These are phyloP conservation scores for Tricholauxania praeusta DNA, from an alignment of 2,888 invertebrate species.

Conservation along the genomic window DNA sequence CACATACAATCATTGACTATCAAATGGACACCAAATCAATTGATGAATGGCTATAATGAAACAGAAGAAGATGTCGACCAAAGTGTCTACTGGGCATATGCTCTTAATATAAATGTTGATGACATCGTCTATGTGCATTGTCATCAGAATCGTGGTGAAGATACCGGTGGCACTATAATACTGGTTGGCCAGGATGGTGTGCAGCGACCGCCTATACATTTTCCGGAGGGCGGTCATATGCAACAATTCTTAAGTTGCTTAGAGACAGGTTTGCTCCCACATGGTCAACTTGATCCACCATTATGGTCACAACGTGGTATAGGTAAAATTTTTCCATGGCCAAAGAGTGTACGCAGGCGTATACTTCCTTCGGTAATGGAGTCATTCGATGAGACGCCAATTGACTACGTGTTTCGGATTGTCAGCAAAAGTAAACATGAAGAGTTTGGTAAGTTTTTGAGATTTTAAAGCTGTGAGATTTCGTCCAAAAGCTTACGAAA, in stretches of 20 bases:
- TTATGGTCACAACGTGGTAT: constrained; percentile 92
- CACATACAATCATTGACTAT: constrained; percentile 83
- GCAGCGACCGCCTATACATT: constrained; percentile 93
- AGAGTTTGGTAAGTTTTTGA: constrained; percentile 73
- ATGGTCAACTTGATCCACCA: constrained; percentile 93
- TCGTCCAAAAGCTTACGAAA: neutral
- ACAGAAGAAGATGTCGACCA: constrained; percentile 77
- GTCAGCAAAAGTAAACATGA: constrained; percentile 82
- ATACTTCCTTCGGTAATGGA: constrained; percentile 77
- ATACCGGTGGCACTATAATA: constrained; percentile 87
- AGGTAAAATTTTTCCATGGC: constrained; percentile 73
- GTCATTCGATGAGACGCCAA: constrained; percentile 71
- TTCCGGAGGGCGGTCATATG: constrained; percentile 90
- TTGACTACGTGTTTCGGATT: constrained; percentile 91
- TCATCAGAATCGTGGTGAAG: constrained; percentile 83
- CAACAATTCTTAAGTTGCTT: constrained; percentile 91
- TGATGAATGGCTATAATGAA: constrained; percentile 90
- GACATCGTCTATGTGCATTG: constrained; percentile 97
- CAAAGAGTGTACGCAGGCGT: constrained; percentile 73
- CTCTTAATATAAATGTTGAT: constrained; percentile 88
- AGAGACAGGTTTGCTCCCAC: constrained; percentile 86
- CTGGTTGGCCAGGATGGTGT: constrained; percentile 94
- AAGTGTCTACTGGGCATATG: constrained; percentile 91
- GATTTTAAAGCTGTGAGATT: too few relatives aligned
- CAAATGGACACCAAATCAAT: constrained; percentile 97